Evolutionary conservation across 2,797 vertebrate genomes (phyloP), one percentile per base, ranked within the genome.

Genomic region (Varecia variegata): DNA sequence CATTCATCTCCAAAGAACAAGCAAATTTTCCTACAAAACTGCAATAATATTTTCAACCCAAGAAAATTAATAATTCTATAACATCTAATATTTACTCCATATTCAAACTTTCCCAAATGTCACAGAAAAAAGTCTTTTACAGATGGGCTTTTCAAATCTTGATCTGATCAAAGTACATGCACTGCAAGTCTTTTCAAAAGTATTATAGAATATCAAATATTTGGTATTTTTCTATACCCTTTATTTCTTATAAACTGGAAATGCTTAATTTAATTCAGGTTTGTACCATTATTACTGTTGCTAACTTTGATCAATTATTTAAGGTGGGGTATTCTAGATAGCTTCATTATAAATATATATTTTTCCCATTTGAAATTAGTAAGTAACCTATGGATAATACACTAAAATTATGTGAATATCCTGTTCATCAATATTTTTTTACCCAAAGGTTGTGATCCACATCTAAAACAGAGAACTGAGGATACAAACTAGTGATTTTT

Each of bases 321-420:
- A 87, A 87, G 32, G n/a, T 92, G 62, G 45, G 58, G 35, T 68
- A 23, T 88, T 3, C 50, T 18, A 86, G 40, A 81, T 23, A 73
- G 74, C 13, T 77, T 92, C 40, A 86, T 12, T 65, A 23, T 54
- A 92, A 96, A 92, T 58, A 93, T 14, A 20, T 0, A 50, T n/a
- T 81, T 62, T 70, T 96, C 68, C 30, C 50, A 74, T 35, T 95
- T 74, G 40, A 60, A 94, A 93, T 70, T 96, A 74, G 21, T 68
- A 94, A 86, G 54, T 73, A 68, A 93, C 25, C 54, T 56, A 15
- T 30, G 32, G 21, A 12, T 47, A 50, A 79, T 32, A 84, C 54
- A 83, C 38, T 82, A 43, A 86, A 87, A 88, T 81, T 77, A 87
- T 65, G 27, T 70, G 35, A 93, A 7, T 77, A 93, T 68, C 1